phyloP scores from a whole-genome alignment of 2,113 vertebrate species.

The Sula dactylatra region DNA sequence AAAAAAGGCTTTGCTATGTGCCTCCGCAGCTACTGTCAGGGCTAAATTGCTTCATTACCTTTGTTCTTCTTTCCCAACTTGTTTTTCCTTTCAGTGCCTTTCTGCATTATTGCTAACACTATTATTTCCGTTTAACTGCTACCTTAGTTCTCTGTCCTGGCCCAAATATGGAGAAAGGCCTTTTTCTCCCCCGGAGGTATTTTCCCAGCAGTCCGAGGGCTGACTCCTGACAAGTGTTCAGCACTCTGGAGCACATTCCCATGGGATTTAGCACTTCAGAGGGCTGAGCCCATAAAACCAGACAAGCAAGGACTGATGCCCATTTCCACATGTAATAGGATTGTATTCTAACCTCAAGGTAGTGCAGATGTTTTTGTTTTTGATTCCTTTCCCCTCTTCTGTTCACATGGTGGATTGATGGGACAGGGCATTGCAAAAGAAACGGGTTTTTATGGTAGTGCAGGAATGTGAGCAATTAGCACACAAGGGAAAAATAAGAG shows the following conservation, averaged over 20 bases:
- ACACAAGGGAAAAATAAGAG: conserved; percentile 30
- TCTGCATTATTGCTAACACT: background rate
- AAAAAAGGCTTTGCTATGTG: background rate
- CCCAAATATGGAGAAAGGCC: background rate
- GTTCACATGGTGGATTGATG: background rate
- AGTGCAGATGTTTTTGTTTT: conserved; percentile 41
- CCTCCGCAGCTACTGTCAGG: background rate
- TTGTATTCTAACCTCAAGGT: conserved; percentile 37
- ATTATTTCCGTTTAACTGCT: background rate
- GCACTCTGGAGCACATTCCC: background rate
- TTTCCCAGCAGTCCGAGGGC: conserved; percentile 19
- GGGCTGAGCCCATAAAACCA: conserved; percentile 45
- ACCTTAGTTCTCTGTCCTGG: background rate
- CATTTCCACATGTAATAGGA: conserved; percentile 50
- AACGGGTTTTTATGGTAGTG: background rate
- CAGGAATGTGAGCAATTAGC: conserved; percentile 5
- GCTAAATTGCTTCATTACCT: background rate
- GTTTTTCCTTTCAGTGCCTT: background rate
- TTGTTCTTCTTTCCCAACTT: conserved; percentile 29
- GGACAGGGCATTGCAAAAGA: background rate
- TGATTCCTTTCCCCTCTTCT: conserved; percentile 13
- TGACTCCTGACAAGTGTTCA: conserved; percentile 4
- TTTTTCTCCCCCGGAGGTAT: background rate
- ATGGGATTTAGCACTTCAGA: conserved; percentile 58
- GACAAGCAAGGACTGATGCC: conserved; percentile 47